Base-by-base conservation (phyloP, 2,113 vertebrate species). In the Cyanocitta stelleri region DNA sequence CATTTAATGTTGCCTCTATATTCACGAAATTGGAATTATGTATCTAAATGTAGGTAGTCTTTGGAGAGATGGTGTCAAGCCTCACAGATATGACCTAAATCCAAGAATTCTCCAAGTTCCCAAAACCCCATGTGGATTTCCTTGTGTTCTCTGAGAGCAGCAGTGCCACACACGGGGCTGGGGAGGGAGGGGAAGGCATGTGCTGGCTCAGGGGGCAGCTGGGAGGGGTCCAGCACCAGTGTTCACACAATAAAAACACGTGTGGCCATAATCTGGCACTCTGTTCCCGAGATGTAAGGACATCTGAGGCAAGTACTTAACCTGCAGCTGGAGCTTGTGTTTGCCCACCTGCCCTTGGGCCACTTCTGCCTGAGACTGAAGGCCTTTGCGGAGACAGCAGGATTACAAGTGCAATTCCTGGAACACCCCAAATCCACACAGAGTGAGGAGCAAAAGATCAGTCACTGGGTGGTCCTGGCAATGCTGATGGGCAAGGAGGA, bases 1-100 rank as follows among this genome's bases (percentile, higher is more conserved):
- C 79, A 30, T 84, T 96, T 95, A 95, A 78, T 88, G 80, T 41
- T 93, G 67, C 37, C 54, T 92, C 37, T 69, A 13, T 96, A 96
- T 78, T 77, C 62, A 87, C 77, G 82, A 90, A 87, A 85, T 80
- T 2, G 0, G 51, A 77, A 80, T 93, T 93, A 85, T 63, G 83
- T 72, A 92, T 72, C 90, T 81, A 87, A 87, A 86, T 23, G 43
- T 67, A 61, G 69, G 86, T 26, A 92, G 89, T 58, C 63, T 69
- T 63, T 77, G 79, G 52, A 44, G 75, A 77, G 29, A 41, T n/a
- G 33, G 17, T 41, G 29, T 49, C 46, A 29, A 43, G 22, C 27
- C 39, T 80, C 63, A 61, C 44, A 74, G 30, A 21, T 71, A 66
- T 24, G 64, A 90, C n/a, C 35, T 55, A 83, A 63, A 67, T 63